These are phyloP conservation scores for Helicoverpa assulta DNA, from an alignment of 2,888 invertebrate species.

Conservation along the genomic window DNA sequence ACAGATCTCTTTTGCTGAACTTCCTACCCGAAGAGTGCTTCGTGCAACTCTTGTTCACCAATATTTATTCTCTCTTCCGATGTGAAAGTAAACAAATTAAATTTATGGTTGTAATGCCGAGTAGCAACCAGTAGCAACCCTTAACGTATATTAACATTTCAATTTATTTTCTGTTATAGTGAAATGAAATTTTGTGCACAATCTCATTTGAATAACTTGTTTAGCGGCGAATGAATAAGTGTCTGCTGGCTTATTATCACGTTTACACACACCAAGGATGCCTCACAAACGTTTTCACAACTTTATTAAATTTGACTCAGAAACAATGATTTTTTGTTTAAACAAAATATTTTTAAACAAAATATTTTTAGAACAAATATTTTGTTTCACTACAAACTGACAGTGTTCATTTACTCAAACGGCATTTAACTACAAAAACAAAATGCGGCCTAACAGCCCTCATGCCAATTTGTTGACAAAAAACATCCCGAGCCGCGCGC, in stretches of 20 bases:
- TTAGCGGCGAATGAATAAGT: conserved; percentile 61
- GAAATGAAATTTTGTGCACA: conserved; percentile 61
- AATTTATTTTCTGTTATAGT: conserved; percentile 63
- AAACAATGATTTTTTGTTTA: conserved; percentile 10
- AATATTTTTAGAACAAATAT: conserved; percentile 12
- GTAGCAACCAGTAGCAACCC: conserved; percentile 39
- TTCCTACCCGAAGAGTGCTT: too few relatives aligned
- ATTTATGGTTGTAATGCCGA: conserved; percentile 25
- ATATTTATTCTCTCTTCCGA: conserved; percentile 25
- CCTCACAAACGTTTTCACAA: conserved; percentile 23
- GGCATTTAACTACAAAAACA: conserved; percentile 31
- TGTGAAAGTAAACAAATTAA: conserved; percentile 25
- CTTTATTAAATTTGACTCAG: conserved; percentile 8
- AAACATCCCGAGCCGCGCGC: conserved; percentile 24
- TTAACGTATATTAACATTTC: conserved; percentile 63
- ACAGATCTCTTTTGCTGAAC: too few relatives aligned
- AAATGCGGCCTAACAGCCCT: conserved; percentile 12
- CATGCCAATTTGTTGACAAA: conserved; percentile 31
- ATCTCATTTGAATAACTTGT: conserved; percentile 67
- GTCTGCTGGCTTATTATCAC: conserved; percentile 56
- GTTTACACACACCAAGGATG: conserved; percentile 38
- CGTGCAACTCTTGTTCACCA: neutral
- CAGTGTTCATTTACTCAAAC: conserved; percentile 19
- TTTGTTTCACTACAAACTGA: conserved; percentile 11
- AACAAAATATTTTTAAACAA: conserved; percentile 10